These are phyloP conservation scores for Arctopsyche grandis DNA, from an alignment of 1,140 invertebrate genomes.

Conservation along the genomic window DNA sequence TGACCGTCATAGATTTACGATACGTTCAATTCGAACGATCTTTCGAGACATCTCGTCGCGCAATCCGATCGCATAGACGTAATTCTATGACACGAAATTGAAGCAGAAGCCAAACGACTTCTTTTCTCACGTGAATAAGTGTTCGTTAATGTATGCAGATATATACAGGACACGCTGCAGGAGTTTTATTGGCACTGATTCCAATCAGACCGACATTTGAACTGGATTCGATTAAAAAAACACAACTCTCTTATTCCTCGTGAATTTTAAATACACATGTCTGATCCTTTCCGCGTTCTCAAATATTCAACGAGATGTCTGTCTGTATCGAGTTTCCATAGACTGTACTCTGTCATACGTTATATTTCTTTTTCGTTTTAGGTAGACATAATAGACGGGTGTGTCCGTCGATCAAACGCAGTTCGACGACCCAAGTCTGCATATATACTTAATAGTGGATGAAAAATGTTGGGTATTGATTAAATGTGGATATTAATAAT, in stretches of 20 bases:
- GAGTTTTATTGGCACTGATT: constrained; percentile 18
- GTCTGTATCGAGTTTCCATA: not conserved
- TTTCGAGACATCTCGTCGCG: not conserved
- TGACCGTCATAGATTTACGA: not conserved
- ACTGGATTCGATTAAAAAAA: constrained; percentile 20
- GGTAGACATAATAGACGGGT: not conserved
- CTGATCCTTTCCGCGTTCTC: not conserved
- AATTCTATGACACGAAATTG: not conserved
- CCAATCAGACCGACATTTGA: constrained; percentile 21
- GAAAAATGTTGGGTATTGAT: not conserved
- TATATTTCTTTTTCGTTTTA: not conserved
- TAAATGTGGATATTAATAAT: not conserved
- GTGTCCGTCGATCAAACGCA: not conserved
- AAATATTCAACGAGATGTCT: not conserved
- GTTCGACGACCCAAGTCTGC: not conserved
- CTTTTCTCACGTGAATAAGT: not conserved
- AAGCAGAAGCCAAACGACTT: not conserved
- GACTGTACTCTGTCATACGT: not conserved
- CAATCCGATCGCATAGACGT: not conserved
- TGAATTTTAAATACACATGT: constrained; percentile 4
- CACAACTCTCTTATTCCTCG: not conserved
- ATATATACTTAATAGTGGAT: not conserved
- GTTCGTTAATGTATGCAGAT: not conserved
- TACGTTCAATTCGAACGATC: not conserved
- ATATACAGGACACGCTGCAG: not conserved